A percentile compares a stretch with the other conserved stretches of the same genome.
Evolutionary conservation across 2,797 vertebrate genomes (phyloP).

Genomic region (Fistularia tabacaria): DNA sequence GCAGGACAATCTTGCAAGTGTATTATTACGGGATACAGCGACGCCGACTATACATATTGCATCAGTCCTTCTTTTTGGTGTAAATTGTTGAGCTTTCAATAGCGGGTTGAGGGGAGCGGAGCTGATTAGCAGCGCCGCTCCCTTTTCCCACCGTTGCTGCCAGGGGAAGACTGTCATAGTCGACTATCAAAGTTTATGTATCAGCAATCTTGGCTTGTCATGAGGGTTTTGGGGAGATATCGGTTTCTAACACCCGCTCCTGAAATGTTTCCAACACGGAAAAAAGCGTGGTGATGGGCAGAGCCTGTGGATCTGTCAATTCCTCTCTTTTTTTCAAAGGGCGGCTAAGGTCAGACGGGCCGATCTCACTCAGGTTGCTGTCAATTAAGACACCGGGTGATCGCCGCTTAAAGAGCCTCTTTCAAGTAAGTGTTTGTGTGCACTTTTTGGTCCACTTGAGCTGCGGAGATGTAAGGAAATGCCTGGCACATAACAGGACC

Average conservation of each 20-base stretch:
- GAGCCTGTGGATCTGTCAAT: no score
- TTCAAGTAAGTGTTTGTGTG: conserved; percentile 5
- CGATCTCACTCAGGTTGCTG: conserved; percentile 25
- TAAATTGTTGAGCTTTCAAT: conserved; percentile 46
- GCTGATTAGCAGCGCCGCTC: conserved; percentile 41
- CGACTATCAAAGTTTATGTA: conserved; percentile 34
- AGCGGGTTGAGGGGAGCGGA: conserved; percentile 15
- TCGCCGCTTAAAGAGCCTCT: neutral
- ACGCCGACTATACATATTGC: conserved; percentile 19
- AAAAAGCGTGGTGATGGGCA: neutral
- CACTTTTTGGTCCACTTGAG: conserved; percentile 11
- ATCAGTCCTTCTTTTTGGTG: conserved; percentile 38
- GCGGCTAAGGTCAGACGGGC: conserved; percentile 3
- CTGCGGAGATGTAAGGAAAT: neutral
- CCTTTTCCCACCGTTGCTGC: conserved; percentile 26
- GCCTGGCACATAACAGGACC: neutral
- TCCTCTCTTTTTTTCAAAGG: no score
- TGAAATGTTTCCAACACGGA: conserved; percentile 34
- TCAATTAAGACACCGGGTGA: conserved; percentile 22
- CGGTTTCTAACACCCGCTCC: conserved; percentile 41
- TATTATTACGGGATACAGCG: no score
- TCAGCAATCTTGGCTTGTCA: conserved; percentile 54
- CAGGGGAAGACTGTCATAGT: conserved; percentile 40
- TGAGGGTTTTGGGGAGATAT: conserved; percentile 43
- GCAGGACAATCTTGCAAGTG: no score